These are phyloP conservation scores for Drosophila yakuba DNA, from an alignment of 1,140 invertebrate genomes.

Conservation along the genomic window DNA sequence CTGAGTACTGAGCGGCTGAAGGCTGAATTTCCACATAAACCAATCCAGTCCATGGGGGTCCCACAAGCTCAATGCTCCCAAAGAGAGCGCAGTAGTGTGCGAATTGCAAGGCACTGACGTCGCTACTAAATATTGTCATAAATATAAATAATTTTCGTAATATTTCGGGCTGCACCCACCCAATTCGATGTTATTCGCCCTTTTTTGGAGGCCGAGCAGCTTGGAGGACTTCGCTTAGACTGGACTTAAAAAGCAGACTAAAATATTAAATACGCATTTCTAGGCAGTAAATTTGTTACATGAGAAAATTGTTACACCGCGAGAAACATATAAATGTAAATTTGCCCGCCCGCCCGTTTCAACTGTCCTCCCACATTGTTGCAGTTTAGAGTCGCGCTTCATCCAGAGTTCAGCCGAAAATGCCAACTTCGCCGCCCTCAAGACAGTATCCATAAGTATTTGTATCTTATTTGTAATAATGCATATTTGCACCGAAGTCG, in stretches of 20 bases:
- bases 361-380: constrained; percentile 51
- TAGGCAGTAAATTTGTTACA: constrained; percentile 79
- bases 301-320: constrained; percentile 67
- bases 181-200: constrained; percentile 25
- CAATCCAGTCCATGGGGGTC: constrained; percentile 15
- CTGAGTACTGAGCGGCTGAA: constrained; percentile 49
- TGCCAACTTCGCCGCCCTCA: constrained; percentile 63
- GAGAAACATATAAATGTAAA: constrained; percentile 67
- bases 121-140: constrained; percentile 6
- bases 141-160: not conserved
- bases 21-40: constrained; percentile 54
- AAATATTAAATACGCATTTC: constrained; percentile 68
- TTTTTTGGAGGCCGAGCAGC: not conserved
- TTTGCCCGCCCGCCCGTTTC: constrained; percentile 26
- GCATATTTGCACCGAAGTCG: constrained; percentile 48
- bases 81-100: constrained; percentile 5
- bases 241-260: constrained; percentile 27
- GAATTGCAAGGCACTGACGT: constrained; percentile 12
- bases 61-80: not conserved
- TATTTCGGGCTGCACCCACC: not conserved
- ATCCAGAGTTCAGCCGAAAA: constrained; percentile 41
- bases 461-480: constrained; percentile 69
- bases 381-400: constrained; percentile 49
- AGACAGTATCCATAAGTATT: constrained; percentile 77
- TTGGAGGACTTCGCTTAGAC: not conserved